Evolutionary conservation across 2,888 invertebrate genomes (phyloP).

Genomic region (Drosophila vallismaia): DNA sequence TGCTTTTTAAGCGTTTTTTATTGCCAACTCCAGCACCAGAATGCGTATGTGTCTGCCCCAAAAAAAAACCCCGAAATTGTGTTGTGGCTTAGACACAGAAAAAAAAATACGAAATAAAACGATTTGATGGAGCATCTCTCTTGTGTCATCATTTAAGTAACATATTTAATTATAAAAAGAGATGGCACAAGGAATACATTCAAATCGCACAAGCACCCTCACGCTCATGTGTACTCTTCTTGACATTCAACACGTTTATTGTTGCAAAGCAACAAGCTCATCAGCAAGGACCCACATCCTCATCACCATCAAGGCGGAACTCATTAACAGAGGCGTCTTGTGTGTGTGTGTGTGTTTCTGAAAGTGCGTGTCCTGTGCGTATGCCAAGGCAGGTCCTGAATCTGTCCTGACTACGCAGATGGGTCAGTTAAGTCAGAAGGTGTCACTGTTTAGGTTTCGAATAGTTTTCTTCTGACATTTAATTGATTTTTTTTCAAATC

Average conservation of each 20-base stretch:
- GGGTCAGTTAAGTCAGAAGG: conserved; percentile 2
- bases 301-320: conserved; percentile 55
- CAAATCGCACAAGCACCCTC: conserved; percentile 4
- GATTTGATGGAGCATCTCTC: conserved; percentile 40
- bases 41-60: not conserved
- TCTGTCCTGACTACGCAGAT: no score
- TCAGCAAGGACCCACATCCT: conserved; percentile 30
- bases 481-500: not conserved
- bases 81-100: conserved; percentile 28
- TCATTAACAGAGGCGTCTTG: conserved; percentile 49
- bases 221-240: conserved; percentile 41
- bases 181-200: conserved; percentile 23
- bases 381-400: no score
- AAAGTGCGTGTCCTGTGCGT: conserved; percentile 7
- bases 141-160: conserved; percentile 39
- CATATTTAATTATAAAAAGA: conserved; percentile 49
- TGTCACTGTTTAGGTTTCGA: conserved; percentile 19
- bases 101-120: not conserved
- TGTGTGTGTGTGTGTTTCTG: conserved; percentile 5
- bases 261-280: conserved; percentile 40
- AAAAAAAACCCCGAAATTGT: conserved; percentile 53
- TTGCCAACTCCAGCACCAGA: conserved; percentile 23
- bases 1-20: conserved; percentile 56
- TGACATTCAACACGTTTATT: conserved; percentile 60
- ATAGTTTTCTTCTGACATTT: not conserved